Percentiles rank a stretch among this genome's conserved stretches.
Evolutionary conservation across 2,888 invertebrate species (phyloP).

Genomic region (Adineta ricciae): DNA sequence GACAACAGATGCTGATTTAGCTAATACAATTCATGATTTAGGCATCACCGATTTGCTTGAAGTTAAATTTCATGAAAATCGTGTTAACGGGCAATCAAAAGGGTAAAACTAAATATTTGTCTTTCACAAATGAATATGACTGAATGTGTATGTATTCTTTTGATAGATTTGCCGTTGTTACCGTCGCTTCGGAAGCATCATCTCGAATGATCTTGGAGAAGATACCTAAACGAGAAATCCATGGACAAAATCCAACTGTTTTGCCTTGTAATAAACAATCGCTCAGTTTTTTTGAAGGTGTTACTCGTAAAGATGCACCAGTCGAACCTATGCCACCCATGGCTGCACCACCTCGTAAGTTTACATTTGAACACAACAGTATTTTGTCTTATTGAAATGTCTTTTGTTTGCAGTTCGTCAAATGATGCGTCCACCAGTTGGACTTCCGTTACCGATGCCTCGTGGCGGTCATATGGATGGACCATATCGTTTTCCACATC

Average conservation of each 20-base stretch:
- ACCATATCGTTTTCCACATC: not conserved
- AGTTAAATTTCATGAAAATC: conserved; percentile 97
- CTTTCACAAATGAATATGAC: not conserved
- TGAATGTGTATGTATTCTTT: too few species aligned
- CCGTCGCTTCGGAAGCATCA: conserved; percentile 81
- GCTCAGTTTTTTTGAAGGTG: conserved; percentile 56
- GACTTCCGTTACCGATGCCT: not conserved
- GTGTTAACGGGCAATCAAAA: conserved; percentile 94
- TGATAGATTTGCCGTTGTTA: conserved; percentile 80
- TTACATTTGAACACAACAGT: not conserved
- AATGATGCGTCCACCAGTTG: conserved; percentile 10
- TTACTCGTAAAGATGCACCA: conserved; percentile 45
- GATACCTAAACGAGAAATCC: conserved; percentile 82
- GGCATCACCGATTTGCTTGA: conserved; percentile 88
- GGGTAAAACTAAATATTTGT: conserved; percentile 54
- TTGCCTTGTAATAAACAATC: conserved; percentile 88
- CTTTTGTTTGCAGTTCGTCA: not conserved
- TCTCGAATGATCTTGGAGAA: conserved; percentile 80
- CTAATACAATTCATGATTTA: conserved; percentile 68
- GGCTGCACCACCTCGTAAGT: conserved; percentile 25
- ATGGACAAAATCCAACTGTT: conserved; percentile 86
- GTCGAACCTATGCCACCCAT: conserved; percentile 34
- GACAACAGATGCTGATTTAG: conserved; percentile 92
- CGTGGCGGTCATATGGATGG: not conserved
- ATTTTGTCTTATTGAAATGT: too few species aligned